Base-by-base conservation (phyloP, 2,113 vertebrate genomes). In the Thinocorus orbignyianus region DNA sequence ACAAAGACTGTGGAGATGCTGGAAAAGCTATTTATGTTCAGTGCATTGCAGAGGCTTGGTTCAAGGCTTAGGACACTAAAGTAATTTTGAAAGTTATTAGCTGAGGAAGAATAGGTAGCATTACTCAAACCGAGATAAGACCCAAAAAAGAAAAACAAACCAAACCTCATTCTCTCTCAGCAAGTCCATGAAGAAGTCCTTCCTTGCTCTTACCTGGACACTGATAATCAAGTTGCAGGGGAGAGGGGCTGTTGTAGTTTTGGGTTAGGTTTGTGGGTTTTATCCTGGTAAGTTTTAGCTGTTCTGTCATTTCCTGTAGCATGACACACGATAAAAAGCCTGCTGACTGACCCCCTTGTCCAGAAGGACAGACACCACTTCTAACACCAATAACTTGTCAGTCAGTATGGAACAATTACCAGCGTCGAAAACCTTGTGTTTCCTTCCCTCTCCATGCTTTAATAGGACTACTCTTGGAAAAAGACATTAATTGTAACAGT, bases 41-140 rank as follows among this genome's bases (percentile, higher is more conserved):
- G 61, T 16, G 66, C 61, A 71, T 61, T 71, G 76, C 79, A 95
- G 23, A 73, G 51, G 42, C 52, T 81, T 55, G 55, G 60, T 49
- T 90, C 42, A 86, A 82, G 42, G 71, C 62, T 86, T 76, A 81
- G 64, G 88, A 92, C 46, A 93, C 64, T n/a, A 23, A 69, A 86
- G 58, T 25, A 44, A 71, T 81, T 78, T 89, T 52, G 30, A 26
- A 77, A 77, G 51, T 62, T 78, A 37, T 26, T 62, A 82, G 49
- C 62, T 25, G 17, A 88, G 25, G 33, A 31, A 80, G 86, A 92
- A 58, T 1, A 74, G 14, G n/a, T 15, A 85, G 26, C 8, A 23
- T 33, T 61, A 58, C 31, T 88, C 74, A 90, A 86, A 58, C 18
- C 51, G 13, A 81, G 23, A n/a, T 0, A 71, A 48, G 51, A 52